Base-by-base conservation (phyloP, 2,888 invertebrate genomes). In the Meganola albula region DNA sequence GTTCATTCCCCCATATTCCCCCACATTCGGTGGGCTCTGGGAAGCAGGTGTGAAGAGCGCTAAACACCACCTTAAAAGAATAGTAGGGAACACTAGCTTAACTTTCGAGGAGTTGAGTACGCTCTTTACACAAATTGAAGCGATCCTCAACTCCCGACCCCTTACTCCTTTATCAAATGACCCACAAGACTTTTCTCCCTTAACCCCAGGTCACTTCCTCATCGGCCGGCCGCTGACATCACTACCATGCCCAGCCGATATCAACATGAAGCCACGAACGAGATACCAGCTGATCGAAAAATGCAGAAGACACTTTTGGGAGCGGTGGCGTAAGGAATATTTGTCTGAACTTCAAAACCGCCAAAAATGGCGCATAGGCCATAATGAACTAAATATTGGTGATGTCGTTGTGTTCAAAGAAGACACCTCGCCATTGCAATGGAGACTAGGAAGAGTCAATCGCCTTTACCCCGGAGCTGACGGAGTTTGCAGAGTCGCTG, bases 321-420 rank as follows among this genome's bases (percentile, higher is more conserved):
- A 28, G 2, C 22, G 46, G 25, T 48, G 44, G 43, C 37, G 35
- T 8, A 36, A 30, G 9, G 45, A 53, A 30, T 53, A 47, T 10
- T 23, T 53, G 0, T 18, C 33, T 2, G 45, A 47, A 20, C 16
- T 63, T 0, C 58, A 60, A 22, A 51, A 57, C 20, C n/a, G 55
- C 10, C 37, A 40, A 1, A 57, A 59, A 31, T 60, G 58, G 59
- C 31, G 28, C 10, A 27, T 12, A 0, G 30, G 34, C n/a, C 27
- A 7, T 9, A 22, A 29, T 4, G 24, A 24, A 12, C 36, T 51
- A 1, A 34, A 34, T 2, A 12, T 43, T 6, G 45, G 42, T 8
- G 40, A 46, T 10, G 12, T 44, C 21, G 46, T 49, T 1, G 24
- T 46, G 5, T 13, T 49, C 1, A 30, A 40, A 2, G 50, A 50